Evolutionary conservation across 2,797 vertebrate species (phyloP).

Genomic region (Alectoris magna): DNA sequence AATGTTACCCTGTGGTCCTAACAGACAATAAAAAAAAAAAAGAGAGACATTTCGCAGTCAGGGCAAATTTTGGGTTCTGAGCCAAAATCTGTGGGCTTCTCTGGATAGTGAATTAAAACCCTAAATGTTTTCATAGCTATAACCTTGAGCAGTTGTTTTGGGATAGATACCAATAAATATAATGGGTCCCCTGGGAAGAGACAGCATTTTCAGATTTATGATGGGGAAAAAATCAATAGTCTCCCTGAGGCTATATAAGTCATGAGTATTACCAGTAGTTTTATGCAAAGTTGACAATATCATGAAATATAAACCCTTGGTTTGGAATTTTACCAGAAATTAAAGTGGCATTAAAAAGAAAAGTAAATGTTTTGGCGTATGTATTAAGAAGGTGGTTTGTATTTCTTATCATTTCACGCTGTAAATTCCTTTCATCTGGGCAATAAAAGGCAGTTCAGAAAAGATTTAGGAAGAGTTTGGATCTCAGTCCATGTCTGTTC

Average conservation of each 20-base stretch:
- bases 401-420: conserved; percentile 52
- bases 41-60: not conserved
- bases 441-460: conserved; percentile 37
- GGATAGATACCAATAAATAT: conserved; percentile 86
- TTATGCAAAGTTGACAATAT: conserved; percentile 82
- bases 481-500: conserved; percentile 44
- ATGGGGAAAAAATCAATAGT: conserved; percentile 82
- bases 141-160: conserved; percentile 87
- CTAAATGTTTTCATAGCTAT: conserved; percentile 83
- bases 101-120: conserved; percentile 48
- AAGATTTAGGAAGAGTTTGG: conserved; percentile 30
- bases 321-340: conserved; percentile 77
- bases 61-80: conserved; percentile 1
- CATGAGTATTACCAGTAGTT: conserved; percentile 78
- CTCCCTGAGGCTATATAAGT: conserved; percentile 79
- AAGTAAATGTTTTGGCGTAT: conserved; percentile 61
- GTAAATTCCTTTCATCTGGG: conserved; percentile 58
- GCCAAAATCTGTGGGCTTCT: conserved; percentile 13
- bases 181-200: conserved; percentile 85
- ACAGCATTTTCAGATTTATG: conserved; percentile 87
- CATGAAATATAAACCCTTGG: conserved; percentile 80
- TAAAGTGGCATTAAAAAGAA: conserved; percentile 71
- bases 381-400: conserved; percentile 61
- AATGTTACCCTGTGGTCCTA: not conserved
- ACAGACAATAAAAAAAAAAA: not conserved